phyloP scores from a whole-genome alignment of 35 echinoderm and acorn worm genomes.

The Lytechinus variegatus region DNA sequence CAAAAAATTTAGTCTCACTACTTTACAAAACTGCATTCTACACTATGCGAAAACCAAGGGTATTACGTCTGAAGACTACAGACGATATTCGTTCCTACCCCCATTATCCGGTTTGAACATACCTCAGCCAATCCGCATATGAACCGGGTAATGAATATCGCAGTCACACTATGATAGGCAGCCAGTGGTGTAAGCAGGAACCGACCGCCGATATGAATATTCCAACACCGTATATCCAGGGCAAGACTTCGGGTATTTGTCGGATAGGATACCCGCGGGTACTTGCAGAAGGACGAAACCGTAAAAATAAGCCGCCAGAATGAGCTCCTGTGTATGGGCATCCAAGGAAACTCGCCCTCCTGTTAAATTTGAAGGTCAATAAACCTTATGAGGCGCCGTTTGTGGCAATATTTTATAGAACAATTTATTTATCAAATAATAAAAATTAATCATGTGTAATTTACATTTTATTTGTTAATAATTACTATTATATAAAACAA shows the following conservation, averaged over 20 bases:
- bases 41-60: too few species aligned
- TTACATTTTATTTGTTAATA: too few species aligned
- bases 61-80: too few species aligned
- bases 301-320: constrained; percentile 24
- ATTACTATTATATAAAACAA: too few species aligned
- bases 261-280: constrained; percentile 9
- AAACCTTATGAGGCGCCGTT: too few species aligned
- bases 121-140: constrained; percentile 27
- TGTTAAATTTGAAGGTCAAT: not conserved
- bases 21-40: too few species aligned
- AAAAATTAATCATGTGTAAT: too few species aligned
- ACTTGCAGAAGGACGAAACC: not conserved
- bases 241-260: constrained; percentile 19
- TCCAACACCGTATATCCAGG: constrained; percentile 18
- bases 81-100: not conserved
- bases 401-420: too few species aligned
- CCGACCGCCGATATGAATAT: not conserved
- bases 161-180: not conserved
- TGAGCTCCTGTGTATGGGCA: constrained; percentile 23
- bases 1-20: too few species aligned
- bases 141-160: constrained; percentile 21
- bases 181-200: not conserved
- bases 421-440: too few species aligned
- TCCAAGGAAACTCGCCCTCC: constrained; percentile 47
- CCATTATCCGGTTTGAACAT: not conserved